Evolutionary conservation across 2,888 invertebrate species (phyloP), one percentile per base, ranked within the genome.

Genomic region (Heteropelma amictum): DNA sequence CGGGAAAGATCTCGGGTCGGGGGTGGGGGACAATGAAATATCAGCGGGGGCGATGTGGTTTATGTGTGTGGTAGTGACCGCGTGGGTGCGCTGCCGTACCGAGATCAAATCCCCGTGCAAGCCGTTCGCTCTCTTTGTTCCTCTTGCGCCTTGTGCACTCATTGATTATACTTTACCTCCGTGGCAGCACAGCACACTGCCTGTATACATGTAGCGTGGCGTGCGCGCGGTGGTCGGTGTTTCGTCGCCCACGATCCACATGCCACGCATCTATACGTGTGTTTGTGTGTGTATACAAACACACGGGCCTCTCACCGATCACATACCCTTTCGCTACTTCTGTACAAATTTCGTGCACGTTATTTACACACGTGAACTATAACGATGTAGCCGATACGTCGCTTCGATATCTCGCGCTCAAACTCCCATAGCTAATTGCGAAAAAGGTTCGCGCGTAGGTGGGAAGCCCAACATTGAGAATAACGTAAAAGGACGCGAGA

Each of bases 91-190:
- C 60, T 47, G 60, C 33, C 49, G 60, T 49, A 53, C 56, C 68
- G 47, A 56, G 61, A 14, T 61, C 14, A 64, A 65, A 64, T 35
- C 49, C 70, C 49, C n/a, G n/a, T 56, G n/a, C 51, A 53, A 33
- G 12, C 33, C 21, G 38, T 30, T n/a, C 23, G n/a, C 42, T 14
- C 54, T 56, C 67, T 47, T 17, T 17, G 63, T 51, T 33, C 54
- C 54, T 65, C 49, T 47, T 58, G 49, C 58, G 64, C 47, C 49
- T 47, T 58, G 49, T 63, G 64, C 47, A 64, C 47, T 69, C 72
- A 77, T 77, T 72, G 75, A 75, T 75, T 77, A 75, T 74, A 65
- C 68, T 69, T 65, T 53, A 38, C 64, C 64, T 70, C 58, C 30
- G 17, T 26, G 42, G 17, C 40, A 14, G 28, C 28, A 30, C 19